Percentiles rank a stretch among this genome's conserved stretches.
Evolutionary conservation across 2,113 vertebrate species (phyloP).

Genomic region (Vicugna pacos): DNA sequence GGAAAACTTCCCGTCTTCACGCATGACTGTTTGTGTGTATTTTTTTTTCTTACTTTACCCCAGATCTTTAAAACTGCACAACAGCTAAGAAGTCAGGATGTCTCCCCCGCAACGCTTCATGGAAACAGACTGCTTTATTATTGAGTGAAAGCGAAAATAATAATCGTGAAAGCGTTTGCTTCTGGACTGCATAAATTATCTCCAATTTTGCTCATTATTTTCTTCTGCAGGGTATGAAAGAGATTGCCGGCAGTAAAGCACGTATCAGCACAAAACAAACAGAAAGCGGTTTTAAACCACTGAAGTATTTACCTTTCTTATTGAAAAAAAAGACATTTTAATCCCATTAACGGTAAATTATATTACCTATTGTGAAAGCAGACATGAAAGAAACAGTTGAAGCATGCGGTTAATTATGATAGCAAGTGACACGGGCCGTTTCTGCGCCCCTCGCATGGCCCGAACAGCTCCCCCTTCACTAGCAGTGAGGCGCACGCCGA

Average conservation of each 20-base stretch:
- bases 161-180: constrained; percentile 65
- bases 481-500: constrained; percentile 85
- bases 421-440: constrained; percentile 87
- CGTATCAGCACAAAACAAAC: constrained; percentile 86
- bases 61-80: constrained; percentile 35
- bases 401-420: constrained; percentile 89
- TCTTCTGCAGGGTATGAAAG: constrained; percentile 82
- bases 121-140: constrained; percentile 44
- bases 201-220: constrained; percentile 85
- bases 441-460: constrained; percentile 81
- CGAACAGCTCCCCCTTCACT: constrained; percentile 83
- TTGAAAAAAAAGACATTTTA: constrained; percentile 85
- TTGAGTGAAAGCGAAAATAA: constrained; percentile 65
- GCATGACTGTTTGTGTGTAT: neutral
- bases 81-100: constrained; percentile 24
- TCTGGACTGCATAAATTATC: constrained; percentile 81
- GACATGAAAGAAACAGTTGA: constrained; percentile 88
- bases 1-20: constrained; percentile 6
- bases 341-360: constrained; percentile 88
- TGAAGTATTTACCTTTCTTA: constrained; percentile 86
- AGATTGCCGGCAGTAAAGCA: constrained; percentile 83
- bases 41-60: neutral
- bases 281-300: constrained; percentile 86
- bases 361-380: constrained; percentile 87
- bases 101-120: constrained; percentile 11